Evolutionary conservation across 2,797 vertebrate species (phyloP).

Genomic region (Scolopax rusticola): DNA sequence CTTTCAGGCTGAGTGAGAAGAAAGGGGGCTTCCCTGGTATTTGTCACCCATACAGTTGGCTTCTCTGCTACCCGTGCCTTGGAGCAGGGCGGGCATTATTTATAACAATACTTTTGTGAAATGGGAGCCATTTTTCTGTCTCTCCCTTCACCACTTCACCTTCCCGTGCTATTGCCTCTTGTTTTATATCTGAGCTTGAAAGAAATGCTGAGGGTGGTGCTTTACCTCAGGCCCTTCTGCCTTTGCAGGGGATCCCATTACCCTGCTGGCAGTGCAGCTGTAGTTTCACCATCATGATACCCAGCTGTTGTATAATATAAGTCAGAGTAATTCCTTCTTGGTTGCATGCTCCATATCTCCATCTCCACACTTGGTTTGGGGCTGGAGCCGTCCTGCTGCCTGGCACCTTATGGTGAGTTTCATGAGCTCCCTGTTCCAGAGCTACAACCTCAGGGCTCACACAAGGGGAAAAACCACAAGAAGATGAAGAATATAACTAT

Average conservation of each 20-base stretch:
- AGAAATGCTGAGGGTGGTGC: neutral
- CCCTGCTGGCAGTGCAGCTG: neutral
- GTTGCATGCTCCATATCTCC: neutral
- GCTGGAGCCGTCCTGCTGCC: neutral
- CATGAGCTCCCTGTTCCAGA: neutral
- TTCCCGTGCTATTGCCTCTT: neutral
- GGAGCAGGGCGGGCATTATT: neutral
- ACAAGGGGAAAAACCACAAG: neutral
- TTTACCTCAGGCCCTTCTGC: neutral
- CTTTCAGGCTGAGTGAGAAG: neutral
- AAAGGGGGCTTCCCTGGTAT: neutral
- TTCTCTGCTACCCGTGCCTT: neutral
- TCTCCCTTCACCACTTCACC: neutral
- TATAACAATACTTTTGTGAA: neutral
- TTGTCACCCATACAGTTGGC: neutral
- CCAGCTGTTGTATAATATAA: neutral
- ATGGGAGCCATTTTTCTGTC: neutral
- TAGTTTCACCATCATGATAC: neutral
- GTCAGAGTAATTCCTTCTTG: neutral
- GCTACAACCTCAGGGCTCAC: neutral
- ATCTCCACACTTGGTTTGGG: neutral
- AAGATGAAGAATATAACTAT: neutral
- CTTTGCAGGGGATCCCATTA: neutral
- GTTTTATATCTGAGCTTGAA: neutral
- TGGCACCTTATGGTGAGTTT: neutral